Percentiles rank a stretch among this genome's conserved stretches.
These are phyloP conservation scores for Formicarius rufipectus DNA, from an alignment of 2,113 vertebrate genomes.

Conservation along the genomic window DNA sequence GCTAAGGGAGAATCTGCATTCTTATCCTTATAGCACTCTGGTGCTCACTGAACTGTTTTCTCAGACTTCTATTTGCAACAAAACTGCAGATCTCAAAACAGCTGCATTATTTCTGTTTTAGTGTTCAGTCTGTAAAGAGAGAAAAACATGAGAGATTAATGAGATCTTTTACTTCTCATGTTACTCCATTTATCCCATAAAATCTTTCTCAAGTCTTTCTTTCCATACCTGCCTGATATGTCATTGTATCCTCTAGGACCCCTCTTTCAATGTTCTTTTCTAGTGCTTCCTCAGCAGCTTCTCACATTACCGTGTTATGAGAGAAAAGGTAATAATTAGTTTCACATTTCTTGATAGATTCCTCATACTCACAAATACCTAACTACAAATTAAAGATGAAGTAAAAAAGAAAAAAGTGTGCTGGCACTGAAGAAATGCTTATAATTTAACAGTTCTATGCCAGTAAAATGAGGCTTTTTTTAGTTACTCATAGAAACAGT, in stretches of 20 bases:
- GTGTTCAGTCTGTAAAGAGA: constrained; percentile 30
- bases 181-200: constrained; percentile 53
- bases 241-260: constrained; percentile 24
- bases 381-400: constrained; percentile 24
- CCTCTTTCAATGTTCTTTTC: constrained; percentile 43
- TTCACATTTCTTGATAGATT: constrained; percentile 49
- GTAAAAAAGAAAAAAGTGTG: not conserved
- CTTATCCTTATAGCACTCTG: not conserved
- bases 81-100: constrained; percentile 55
- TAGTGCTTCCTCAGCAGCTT: constrained; percentile 24
- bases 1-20: constrained; percentile 20
- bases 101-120: constrained; percentile 59
- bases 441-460: not conserved
- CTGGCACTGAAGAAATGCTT: not conserved
- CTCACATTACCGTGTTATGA: constrained; percentile 45
- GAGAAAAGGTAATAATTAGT: constrained; percentile 67
- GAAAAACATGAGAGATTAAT: constrained; percentile 65
- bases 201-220: constrained; percentile 52
- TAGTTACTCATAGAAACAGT: not conserved
- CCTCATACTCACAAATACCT: constrained; percentile 14
- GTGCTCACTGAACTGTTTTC: constrained; percentile 5
- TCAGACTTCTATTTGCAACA: not conserved
- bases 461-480: rapidly evolving
- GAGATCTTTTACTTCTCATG: constrained; percentile 41
- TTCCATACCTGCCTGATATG: constrained; percentile 27